Evolutionary conservation across 2,888 invertebrate genomes (phyloP).

Genomic region (Zelleria hepariella): DNA sequence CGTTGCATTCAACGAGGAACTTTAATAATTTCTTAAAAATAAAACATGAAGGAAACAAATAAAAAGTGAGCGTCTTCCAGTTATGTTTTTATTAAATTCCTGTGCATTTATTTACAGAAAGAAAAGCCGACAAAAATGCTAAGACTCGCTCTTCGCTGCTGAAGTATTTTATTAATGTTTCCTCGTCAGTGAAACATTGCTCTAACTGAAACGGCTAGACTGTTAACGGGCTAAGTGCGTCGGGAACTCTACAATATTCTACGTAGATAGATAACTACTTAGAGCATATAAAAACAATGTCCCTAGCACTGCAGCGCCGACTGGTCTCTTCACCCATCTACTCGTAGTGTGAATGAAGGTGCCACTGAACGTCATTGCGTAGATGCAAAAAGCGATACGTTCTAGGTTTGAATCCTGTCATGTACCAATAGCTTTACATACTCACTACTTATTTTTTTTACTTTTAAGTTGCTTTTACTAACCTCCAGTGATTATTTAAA

Average conservation of each 20-base stretch:
- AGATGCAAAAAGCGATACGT: too few relatives aligned
- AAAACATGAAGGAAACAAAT: neutral
- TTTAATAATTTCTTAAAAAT: slow-evolving; percentile 4
- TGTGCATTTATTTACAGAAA: slow-evolving; percentile 46
- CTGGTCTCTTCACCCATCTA: too few relatives aligned
- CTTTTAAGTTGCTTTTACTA: too few relatives aligned
- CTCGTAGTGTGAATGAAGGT: too few relatives aligned
- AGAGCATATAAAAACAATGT: too few relatives aligned
- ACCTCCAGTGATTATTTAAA: too few relatives aligned
- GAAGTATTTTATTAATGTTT: slow-evolving; percentile 60
- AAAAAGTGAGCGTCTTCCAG: slow-evolving; percentile 4
- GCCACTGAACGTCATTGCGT: too few relatives aligned
- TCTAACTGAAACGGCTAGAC: slow-evolving; percentile 26
- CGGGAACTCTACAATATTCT: neutral
- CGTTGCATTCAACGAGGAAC: neutral
- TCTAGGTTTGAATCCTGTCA: too few relatives aligned
- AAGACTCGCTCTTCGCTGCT: slow-evolving; percentile 48
- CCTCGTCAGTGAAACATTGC: slow-evolving; percentile 38
- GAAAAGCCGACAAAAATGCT: slow-evolving; percentile 39
- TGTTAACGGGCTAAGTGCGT: neutral
- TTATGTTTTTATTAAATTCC: slow-evolving; percentile 61
- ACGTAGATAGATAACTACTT: neutral
- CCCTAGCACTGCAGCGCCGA: too few relatives aligned
- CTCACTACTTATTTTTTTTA: too few relatives aligned
- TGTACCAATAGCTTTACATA: too few relatives aligned